Conservation (phyloP, 1,140 invertebrate species). For the Hyles vespertilio region DNA sequence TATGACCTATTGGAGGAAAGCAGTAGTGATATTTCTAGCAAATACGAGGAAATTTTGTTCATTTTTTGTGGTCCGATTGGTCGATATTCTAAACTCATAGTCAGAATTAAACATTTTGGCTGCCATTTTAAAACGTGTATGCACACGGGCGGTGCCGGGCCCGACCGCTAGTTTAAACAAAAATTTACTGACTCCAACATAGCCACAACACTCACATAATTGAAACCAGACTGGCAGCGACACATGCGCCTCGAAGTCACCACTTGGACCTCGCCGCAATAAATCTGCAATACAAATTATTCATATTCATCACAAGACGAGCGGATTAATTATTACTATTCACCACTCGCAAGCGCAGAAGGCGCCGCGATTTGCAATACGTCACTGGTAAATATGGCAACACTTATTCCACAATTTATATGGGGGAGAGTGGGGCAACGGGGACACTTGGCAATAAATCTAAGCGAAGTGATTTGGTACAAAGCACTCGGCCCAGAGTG, state of each 20-base stretch:
- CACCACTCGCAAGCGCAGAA: constrained; percentile 51
- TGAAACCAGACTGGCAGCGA: too few species aligned
- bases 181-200: too few species aligned
- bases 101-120: too few species aligned
- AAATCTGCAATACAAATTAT: constrained; percentile 69
- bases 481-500: constrained; percentile 64
- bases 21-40: too few species aligned
- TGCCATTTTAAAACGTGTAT: too few species aligned
- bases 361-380: constrained; percentile 65
- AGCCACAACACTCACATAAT: too few species aligned
- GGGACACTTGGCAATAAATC: constrained; percentile 68
- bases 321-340: constrained; percentile 70
- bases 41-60: too few species aligned
- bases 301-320: constrained; percentile 60
- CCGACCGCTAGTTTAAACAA: too few species aligned
- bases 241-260: constrained; percentile 29
- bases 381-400: constrained; percentile 73
- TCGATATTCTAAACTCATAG: too few species aligned
- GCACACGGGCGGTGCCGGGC: too few species aligned
- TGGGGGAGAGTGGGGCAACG: constrained; percentile 56
- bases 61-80: too few species aligned
- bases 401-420: constrained; percentile 72
- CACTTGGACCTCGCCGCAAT: constrained; percentile 27
- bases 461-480: constrained; percentile 68
- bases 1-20: too few species aligned